A percentile compares a stretch with the other conserved stretches of the same genome.
These are phyloP conservation scores for Emydoidea blandingii DNA, from an alignment of 2,797 vertebrate genomes.

Conservation along the genomic window DNA sequence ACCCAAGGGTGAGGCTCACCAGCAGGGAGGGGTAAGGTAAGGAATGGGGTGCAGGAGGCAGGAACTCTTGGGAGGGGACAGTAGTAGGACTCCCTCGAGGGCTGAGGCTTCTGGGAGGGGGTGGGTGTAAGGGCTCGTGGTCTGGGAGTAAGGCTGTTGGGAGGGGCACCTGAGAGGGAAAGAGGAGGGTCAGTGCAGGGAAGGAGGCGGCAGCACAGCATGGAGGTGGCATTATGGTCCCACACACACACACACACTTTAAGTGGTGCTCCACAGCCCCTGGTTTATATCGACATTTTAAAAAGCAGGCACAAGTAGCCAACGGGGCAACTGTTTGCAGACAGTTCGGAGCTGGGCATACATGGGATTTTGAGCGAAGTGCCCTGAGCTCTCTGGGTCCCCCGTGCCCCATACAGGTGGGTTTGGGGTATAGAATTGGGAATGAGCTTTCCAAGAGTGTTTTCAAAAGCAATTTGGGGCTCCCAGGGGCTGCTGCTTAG, in stretches of 20 bases:
- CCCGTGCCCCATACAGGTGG: fast-evolving
- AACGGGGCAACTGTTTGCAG: fast-evolving
- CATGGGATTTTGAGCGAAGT: background rate
- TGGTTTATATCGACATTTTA: background rate
- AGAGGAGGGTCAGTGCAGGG: background rate
- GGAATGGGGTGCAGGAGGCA: background rate
- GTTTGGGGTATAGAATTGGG: background rate
- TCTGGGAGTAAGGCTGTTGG: background rate
- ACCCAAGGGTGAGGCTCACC: background rate
- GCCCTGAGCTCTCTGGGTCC: background rate
- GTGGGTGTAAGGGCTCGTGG: background rate
- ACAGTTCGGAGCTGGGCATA: background rate
- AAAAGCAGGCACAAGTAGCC: background rate
- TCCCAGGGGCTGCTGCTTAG: background rate
- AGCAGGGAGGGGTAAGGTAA: background rate
- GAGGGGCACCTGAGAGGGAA: background rate
- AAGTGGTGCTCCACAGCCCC: background rate
- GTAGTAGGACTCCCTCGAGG: background rate
- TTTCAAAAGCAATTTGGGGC: background rate
- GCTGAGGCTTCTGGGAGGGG: background rate
- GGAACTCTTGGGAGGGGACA: background rate
- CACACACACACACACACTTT: background rate
- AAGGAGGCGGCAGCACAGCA: background rate
- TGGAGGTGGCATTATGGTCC: background rate
- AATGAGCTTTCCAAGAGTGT: background rate